A percentile compares a stretch with the other conserved stretches of the same genome.
Conservation (phyloP, 2,113 vertebrate genomes). For the Mustelus asterias region DNA sequence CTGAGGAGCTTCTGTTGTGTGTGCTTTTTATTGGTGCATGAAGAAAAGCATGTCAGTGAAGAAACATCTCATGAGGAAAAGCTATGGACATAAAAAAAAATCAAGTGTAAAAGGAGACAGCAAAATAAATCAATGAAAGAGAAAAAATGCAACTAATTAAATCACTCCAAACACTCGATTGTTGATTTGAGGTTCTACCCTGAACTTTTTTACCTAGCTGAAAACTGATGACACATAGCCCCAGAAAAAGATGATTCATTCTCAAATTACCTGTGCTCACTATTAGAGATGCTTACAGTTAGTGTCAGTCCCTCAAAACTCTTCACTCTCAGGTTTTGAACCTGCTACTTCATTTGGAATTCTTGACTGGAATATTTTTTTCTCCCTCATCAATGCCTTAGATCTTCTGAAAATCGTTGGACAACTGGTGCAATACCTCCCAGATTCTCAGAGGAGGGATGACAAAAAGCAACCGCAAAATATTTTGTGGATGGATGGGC, state of each 20-base stretch:
- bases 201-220: not conserved
- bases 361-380: not conserved
- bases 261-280: not conserved
- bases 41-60: not conserved
- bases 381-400: not conserved
- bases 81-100: not conserved
- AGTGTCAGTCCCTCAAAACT: not conserved
- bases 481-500: not conserved
- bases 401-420: too few species aligned
- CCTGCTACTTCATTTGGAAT: not conserved
- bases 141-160: not conserved
- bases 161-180: not conserved
- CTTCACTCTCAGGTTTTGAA: not conserved
- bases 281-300: not conserved
- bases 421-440: too few species aligned
- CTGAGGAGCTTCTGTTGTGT: not conserved
- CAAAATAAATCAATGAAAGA: not conserved
- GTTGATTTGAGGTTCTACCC: not conserved
- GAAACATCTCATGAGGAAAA: not conserved
- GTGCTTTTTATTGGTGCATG: not conserved
- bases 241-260: not conserved
- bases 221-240: not conserved
- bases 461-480: not conserved
- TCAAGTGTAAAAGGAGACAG: not conserved
- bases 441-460: not conserved